phyloP scores from a whole-genome alignment of 2,797 vertebrate genomes.

The Propithecus deckenii region DNA sequence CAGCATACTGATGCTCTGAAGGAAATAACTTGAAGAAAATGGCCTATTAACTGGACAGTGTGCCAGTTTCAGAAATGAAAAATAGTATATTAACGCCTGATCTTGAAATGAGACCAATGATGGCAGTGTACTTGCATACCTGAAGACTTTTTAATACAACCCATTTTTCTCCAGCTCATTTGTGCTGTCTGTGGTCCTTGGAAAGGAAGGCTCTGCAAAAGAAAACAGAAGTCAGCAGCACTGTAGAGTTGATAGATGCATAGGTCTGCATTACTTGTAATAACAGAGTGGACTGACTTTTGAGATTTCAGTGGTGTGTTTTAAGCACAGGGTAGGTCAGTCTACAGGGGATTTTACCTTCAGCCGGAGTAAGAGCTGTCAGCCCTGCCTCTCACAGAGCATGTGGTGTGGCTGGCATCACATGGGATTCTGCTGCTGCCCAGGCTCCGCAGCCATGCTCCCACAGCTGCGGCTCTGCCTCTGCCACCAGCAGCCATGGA shows the following conservation, averaged over 20 bases:
- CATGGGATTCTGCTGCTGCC: neutral
- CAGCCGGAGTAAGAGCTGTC: neutral
- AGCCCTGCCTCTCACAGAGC: neutral
- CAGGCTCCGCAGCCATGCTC: neutral
- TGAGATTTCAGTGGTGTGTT: neutral
- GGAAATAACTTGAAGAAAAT: neutral
- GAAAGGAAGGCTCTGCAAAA: neutral
- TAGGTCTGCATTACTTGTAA: neutral
- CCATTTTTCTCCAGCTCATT: neutral
- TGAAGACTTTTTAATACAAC: neutral
- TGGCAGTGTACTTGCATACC: neutral
- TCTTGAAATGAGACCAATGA: neutral
- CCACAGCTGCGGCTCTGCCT: neutral
- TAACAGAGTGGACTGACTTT: neutral
- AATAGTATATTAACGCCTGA: rapidly evolving
- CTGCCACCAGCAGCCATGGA: neutral
- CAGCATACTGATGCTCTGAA: neutral
- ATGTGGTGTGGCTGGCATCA: neutral
- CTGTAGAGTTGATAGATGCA: neutral
- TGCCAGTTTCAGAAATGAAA: neutral
- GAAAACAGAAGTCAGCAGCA: neutral
- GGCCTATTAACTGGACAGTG: neutral
- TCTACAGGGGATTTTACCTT: neutral
- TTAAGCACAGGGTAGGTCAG: neutral
- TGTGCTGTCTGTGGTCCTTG: neutral